These are phyloP conservation scores for Lophius americanus DNA, from an alignment of 2,797 vertebrate genomes.

Conservation along the genomic window DNA sequence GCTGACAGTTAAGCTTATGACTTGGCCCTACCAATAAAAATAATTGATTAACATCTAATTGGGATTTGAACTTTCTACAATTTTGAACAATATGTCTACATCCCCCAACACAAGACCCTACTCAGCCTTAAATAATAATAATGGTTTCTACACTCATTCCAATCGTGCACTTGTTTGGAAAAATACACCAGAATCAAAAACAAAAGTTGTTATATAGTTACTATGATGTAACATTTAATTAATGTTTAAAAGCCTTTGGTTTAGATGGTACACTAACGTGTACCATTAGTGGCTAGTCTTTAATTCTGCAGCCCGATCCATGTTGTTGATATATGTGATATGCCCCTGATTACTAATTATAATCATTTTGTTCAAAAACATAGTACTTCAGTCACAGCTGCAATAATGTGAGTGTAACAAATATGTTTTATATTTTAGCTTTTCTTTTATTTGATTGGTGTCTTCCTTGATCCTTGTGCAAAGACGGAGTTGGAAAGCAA, in stretches of 20 bases:
- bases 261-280: no score
- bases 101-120: not conserved
- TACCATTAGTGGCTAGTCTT: no score
- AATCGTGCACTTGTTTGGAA: not conserved
- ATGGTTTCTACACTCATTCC: not conserved
- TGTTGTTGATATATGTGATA: no score
- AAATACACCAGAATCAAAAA: not conserved
- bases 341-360: no score
- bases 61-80: not conserved
- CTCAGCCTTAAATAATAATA: not conserved
- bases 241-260: no score
- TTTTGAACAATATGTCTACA: conserved; percentile 15
- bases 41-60: conserved; percentile 10
- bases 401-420: not conserved
- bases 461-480: conserved; percentile 48
- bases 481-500: conserved; percentile 95
- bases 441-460: conserved; percentile 2
- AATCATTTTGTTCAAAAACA: no score
- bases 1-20: not conserved
- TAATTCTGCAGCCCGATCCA: no score
- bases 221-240: not conserved
- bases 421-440: not conserved
- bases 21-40: not conserved
- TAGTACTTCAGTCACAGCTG: not conserved
- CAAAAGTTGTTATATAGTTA: not conserved